Base-by-base conservation (phyloP, 2,888 invertebrate genomes). In the Sclerodermus sp. region DNA sequence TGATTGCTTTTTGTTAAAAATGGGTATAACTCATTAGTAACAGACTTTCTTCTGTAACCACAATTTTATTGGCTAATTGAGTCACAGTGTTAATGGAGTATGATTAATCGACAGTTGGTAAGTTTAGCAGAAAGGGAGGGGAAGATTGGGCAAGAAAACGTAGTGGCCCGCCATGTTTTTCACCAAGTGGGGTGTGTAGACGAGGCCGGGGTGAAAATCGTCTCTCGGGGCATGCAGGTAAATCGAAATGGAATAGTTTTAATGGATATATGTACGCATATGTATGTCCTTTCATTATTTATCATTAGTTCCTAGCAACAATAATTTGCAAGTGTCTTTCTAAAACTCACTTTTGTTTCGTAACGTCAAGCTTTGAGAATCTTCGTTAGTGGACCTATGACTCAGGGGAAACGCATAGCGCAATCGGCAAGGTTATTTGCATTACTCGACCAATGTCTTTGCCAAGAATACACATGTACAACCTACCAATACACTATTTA, bases 91-190 rank as follows among this genome's bases (percentile, higher is more conserved):
- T 23, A 8, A 8, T 23, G 23, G 23, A 8, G 23, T 23, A 8
- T 8, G 23, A 23, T 5, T 23, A 23, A 23, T 23, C 23, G 23
- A 23, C 23, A 23, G 8, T 23, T 23, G 52, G 3, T 3, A 8
- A 23, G 23, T 23, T 23, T 5, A 5, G 8, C 8, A 5, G 23
- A 61, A 60, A 57, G 45, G 54, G 59, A 63, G 62, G 48, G 59
- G 60, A 60, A 60, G 59, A 60, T 52, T 50, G 51, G 23, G 3
- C 8, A 23, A 8, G 23, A 8, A 55, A 59, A 55, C 61, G 68
- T 60, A 74, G 77, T 75, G 74, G 73, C 74, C 85, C 86, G 87
- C 87, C 88, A 88, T 88, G 87, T 87, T 88, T 86, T 86, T 84
- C 84, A 85, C 84, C 83, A 83, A 84, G 84, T 85, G 86, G 86